Conservation (phyloP, 2,113 vertebrate species). For the Mirounga angustirostris region DNA sequence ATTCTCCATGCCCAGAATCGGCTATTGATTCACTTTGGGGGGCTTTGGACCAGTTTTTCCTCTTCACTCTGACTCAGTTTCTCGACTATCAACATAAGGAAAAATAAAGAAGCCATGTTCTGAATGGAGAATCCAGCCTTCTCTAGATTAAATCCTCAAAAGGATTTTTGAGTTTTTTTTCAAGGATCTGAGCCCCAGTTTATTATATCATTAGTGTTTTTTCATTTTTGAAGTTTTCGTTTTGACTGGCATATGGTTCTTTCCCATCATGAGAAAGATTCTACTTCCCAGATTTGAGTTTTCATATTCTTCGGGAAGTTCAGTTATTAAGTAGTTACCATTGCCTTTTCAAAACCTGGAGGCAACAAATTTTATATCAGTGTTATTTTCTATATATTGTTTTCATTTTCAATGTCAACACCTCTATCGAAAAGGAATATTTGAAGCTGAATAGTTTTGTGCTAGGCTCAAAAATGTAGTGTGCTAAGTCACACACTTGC, state of each 20-base stretch:
- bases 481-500: not conserved
- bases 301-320: slow-evolving; percentile 10
- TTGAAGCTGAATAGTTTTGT: not conserved
- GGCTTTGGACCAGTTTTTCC: not conserved
- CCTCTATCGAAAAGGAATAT: not conserved
- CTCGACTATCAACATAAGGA: not conserved
- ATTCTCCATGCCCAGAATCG: not conserved
- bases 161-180: not conserved
- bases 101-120: not conserved
- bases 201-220: not conserved
- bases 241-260: slow-evolving; percentile 5
- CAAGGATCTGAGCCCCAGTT: not conserved
- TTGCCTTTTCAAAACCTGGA: slow-evolving; percentile 17
- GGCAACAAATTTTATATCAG: not conserved
- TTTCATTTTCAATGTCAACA: slow-evolving; percentile 41
- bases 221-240: slow-evolving; percentile 4
- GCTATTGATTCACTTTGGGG: not conserved
- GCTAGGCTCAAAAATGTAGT: not conserved
- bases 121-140: slow-evolving; percentile 6
- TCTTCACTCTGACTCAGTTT: not conserved
- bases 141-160: not conserved
- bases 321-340: not conserved
- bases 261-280: not conserved
- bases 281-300: not conserved
- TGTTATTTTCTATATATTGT: slow-evolving; percentile 26